These are phyloP conservation scores for Eremobia ochroleuca DNA, from an alignment of 2,888 invertebrate genomes.

Conservation along the genomic window DNA sequence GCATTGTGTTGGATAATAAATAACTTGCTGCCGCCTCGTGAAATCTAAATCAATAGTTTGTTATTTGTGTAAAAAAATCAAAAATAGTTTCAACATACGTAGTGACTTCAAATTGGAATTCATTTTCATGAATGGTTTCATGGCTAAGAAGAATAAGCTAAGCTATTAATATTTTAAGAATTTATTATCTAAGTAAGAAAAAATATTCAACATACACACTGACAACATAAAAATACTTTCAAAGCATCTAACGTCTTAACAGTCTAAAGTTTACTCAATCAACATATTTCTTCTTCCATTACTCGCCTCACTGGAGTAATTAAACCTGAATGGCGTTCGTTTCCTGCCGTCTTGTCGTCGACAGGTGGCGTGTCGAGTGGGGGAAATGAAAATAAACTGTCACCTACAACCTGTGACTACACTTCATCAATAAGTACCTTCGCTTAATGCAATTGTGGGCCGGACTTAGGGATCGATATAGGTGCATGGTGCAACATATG, in stretches of 20 bases:
- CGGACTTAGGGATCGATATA: conserved; percentile 45
- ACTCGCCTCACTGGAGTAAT: conserved; percentile 29
- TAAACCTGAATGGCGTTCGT: conserved; percentile 43
- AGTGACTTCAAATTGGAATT: not conserved
- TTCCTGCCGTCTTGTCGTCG: conserved; percentile 36
- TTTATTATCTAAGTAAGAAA: not conserved
- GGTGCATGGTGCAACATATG: not conserved
- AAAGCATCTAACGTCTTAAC: not conserved
- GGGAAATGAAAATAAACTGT: conserved; percentile 71
- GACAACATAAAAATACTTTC: not conserved
- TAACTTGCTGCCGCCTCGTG: not conserved
- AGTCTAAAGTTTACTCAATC: conserved; percentile 27
- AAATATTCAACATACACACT: not conserved
- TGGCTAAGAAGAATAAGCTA: too few relatives aligned
- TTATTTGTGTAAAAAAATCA: not conserved
- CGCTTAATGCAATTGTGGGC: conserved; percentile 56
- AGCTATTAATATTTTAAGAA: not conserved
- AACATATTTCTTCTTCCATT: conserved; percentile 16
- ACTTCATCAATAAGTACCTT: conserved; percentile 72
- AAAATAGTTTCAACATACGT: not conserved
- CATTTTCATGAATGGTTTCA: not conserved
- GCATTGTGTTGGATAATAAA: not conserved
- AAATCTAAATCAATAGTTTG: not conserved
- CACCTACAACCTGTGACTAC: conserved; percentile 69
- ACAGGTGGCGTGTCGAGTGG: conserved; percentile 63